Evolutionary conservation across 2,797 vertebrate species (phyloP).

Genomic region (Agapornis canus): DNA sequence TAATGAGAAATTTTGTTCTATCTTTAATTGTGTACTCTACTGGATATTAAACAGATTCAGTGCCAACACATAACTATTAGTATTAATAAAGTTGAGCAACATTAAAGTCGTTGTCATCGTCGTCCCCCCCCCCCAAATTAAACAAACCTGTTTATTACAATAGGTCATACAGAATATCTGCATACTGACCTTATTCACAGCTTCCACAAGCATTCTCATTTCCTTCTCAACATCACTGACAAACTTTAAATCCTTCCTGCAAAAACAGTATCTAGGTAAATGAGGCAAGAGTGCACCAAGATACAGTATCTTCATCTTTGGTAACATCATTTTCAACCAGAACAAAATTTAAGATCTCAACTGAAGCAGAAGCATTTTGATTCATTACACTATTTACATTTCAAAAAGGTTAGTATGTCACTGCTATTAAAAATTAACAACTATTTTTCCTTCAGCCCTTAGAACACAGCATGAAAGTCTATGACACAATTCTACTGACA

Average conservation of each 20-base stretch:
- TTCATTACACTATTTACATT: background rate
- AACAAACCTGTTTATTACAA: background rate
- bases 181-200: constrained; percentile 89
- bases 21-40: background rate
- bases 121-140: fast-evolving
- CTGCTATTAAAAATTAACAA: background rate
- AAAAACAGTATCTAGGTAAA: constrained; percentile 49
- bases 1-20: background rate
- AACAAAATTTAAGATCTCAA: background rate
- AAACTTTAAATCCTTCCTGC: constrained; percentile 95
- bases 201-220: constrained; percentile 91
- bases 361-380: background rate
- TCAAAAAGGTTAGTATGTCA: background rate
- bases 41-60: background rate
- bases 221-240: constrained; percentile 95
- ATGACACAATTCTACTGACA: background rate
- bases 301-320: background rate
- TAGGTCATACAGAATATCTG: background rate
- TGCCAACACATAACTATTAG: background rate
- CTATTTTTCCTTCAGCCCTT: background rate
- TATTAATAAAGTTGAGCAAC: background rate
- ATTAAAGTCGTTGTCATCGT: too few relatives aligned
- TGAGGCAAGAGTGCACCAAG: background rate
- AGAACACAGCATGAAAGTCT: background rate
- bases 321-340: background rate